These are phyloP conservation scores for Halesus radiatus DNA, from an alignment of 1,140 invertebrate genomes.

Conservation along the genomic window DNA sequence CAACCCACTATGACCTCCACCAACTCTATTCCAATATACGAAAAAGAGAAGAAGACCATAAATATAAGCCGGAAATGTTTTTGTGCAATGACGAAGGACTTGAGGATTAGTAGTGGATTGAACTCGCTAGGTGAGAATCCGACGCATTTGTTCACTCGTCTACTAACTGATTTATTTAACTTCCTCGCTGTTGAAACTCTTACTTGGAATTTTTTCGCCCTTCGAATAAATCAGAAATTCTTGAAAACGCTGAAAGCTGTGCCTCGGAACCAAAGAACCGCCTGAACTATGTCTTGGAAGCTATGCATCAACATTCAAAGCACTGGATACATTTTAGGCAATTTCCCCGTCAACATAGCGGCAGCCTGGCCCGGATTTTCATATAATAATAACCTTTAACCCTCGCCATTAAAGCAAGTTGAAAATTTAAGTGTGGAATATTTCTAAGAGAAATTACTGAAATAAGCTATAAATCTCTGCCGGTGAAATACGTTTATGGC, in stretches of 20 bases:
- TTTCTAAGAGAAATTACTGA: slow-evolving; percentile 26
- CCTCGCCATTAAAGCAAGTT: slow-evolving; percentile 16
- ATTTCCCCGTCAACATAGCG: slow-evolving; percentile 14
- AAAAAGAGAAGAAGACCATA: no score
- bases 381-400: slow-evolving; percentile 28
- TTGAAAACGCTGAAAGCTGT: not conserved
- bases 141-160: no score
- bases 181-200: no score
- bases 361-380: not conserved
- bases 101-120: no score
- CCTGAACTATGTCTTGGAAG: slow-evolving; percentile 10
- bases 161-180: no score
- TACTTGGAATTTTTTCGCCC: no score
- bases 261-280: not conserved
- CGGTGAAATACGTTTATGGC: slow-evolving; percentile 22
- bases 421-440: slow-evolving; percentile 32
- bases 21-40: no score
- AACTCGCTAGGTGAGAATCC: no score
- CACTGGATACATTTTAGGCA: not conserved
- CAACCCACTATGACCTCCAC: no score
- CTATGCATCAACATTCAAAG: slow-evolving; percentile 4
- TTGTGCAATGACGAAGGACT: no score
- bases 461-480: slow-evolving; percentile 28
- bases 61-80: no score
- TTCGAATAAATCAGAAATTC: not conserved